Conservation (phyloP, 2,797 vertebrate species). For the Perodicticus potto region DNA sequence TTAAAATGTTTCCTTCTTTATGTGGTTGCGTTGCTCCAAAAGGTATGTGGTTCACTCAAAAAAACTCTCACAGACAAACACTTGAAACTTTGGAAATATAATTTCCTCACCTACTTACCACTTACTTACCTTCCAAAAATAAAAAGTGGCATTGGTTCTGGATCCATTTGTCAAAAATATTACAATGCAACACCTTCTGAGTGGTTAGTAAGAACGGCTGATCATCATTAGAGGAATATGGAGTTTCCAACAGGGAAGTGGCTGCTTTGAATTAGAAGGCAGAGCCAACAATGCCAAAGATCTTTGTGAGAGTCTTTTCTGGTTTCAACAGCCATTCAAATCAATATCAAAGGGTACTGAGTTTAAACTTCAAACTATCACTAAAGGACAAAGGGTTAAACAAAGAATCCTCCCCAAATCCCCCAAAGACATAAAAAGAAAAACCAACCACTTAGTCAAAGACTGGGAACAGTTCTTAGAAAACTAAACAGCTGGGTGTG, state of each 20-base stretch:
- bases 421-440: background rate
- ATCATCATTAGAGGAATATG: background rate
- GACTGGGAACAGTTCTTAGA: background rate
- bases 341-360: background rate
- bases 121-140: background rate
- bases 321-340: background rate
- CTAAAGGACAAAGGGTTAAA: background rate
- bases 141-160: background rate
- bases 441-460: constrained; percentile 14
- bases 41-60: background rate
- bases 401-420: background rate
- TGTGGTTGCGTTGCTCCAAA: constrained; percentile 5
- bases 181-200: background rate
- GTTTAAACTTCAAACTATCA: background rate
- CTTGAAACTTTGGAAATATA: constrained; percentile 35
- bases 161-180: background rate
- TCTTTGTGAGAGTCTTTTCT: background rate
- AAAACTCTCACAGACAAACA: background rate
- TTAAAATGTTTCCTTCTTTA: background rate
- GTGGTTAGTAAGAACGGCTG: background rate
- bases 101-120: background rate
- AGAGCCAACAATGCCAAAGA: background rate
- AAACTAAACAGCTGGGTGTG: background rate
- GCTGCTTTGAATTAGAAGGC: background rate
- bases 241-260: background rate